A percentile compares a stretch with the other conserved stretches of the same genome.
These are phyloP conservation scores for Galleria mellonella DNA, from an alignment of 1,140 invertebrate species.

Conservation along the genomic window DNA sequence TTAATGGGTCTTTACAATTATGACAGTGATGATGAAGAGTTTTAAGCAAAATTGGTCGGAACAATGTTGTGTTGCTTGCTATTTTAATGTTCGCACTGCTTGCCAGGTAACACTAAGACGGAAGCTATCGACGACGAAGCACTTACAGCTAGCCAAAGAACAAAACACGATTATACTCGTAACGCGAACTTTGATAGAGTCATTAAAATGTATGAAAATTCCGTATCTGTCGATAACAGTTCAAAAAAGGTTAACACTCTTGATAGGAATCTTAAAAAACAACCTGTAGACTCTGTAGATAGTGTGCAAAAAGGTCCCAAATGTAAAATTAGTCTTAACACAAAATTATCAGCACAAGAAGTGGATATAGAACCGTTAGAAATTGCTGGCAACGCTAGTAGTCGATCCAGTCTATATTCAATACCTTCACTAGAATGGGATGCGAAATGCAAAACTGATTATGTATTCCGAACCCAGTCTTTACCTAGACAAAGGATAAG, in stretches of 20 bases:
- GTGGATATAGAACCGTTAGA: constrained; percentile 13
- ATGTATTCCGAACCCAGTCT: constrained; percentile 35
- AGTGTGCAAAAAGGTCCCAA: constrained; percentile 26
- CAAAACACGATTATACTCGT: constrained; percentile 42
- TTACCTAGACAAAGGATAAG: constrained; percentile 24
- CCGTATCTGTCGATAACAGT: neutral
- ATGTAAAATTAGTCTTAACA: constrained; percentile 43
- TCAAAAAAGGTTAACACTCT: neutral
- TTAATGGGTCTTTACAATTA: too few relatives aligned
- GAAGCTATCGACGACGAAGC: constrained; percentile 27
- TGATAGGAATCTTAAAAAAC: neutral
- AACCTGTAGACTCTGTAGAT: neutral
- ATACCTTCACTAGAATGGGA: constrained; percentile 56
- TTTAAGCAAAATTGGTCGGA: too few relatives aligned
- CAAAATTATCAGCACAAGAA: constrained; percentile 14
- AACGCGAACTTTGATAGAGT: constrained; percentile 36
- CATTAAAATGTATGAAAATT: constrained; percentile 31
- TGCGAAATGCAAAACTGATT: constrained; percentile 32
- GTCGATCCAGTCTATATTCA: constrained; percentile 45
- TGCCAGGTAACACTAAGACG: constrained; percentile 16
- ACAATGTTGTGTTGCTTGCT: too few relatives aligned
- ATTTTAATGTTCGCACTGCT: too few relatives aligned
- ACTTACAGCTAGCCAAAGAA: constrained; percentile 32
- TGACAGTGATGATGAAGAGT: too few relatives aligned
- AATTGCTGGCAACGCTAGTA: constrained; percentile 25